Base-by-base conservation (phyloP, 92 coral and sea anemone species). In the Blastomussa wellsi region DNA sequence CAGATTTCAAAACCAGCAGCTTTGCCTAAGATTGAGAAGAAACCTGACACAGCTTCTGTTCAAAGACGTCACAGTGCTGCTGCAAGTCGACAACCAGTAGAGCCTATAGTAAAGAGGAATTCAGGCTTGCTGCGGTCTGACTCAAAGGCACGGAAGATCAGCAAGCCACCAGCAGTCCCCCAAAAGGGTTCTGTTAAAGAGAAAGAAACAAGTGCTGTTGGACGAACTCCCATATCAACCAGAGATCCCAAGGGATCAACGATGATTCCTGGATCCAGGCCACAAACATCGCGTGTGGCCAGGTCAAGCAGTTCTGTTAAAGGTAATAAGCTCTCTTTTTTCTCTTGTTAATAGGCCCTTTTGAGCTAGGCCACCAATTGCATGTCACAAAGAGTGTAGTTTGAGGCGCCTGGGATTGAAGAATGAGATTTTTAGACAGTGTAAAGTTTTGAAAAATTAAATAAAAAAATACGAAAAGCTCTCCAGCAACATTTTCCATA, bases 281-380 rank as follows among this genome's bases (percentile, higher is more conserved):
- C 74, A 10, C 79, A 83, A 31, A 59, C 87, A 59, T 74, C 87
- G 55, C 72, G 24, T 28, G 64, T 75, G 32, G 14, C 26, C 41
- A 74, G 74, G 36, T 74, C 87, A 74, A 74, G 74, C 62, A 83
- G 74, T 68, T 75, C 80, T 75, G 53, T 66, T 60, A 83, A 42
- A 83, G 87, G 87, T 83, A 64, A 80, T 28, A 44, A 44, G 44
- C 7, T 39, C 3, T 7, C 7, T 44, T 44, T 44, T 44, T 44
- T 44, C 49, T 44, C 49, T 44, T 44, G n/a, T n/a, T n/a, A n/a
- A n/a, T n/a, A n/a, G n/a, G n/a, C n/a, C n/a, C n/a, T n/a, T n/a
- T n/a, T n/a, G n/a, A n/a, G n/a, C n/a, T n/a, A n/a, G n/a, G n/a
- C n/a, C n/a, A n/a, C n/a, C n/a, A n/a, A n/a, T n/a, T n/a, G n/a